Evolutionary conservation across 2,888 invertebrate species (phyloP), one percentile per base, ranked within the genome.

Genomic region (Acleris sparsana): DNA sequence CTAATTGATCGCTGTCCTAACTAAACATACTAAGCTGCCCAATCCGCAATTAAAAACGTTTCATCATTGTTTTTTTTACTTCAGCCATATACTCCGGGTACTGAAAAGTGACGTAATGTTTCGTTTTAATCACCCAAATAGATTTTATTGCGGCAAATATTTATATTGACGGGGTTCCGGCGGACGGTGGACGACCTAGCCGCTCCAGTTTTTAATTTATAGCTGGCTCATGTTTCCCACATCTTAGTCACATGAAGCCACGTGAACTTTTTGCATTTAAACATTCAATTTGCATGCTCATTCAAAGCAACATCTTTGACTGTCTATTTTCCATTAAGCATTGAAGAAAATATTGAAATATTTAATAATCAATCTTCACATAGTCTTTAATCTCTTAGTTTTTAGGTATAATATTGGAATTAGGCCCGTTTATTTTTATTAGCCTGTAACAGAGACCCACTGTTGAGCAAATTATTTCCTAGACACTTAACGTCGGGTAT

Each of bases 61-160:
- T 73, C 62, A 48, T 73, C 71, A 63, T 72, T 62, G 70, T 71
- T 72, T 73, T 75, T 75, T 61, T 59, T 65, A 46, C 18, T 63
- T 52, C 60, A 62, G 63, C 56, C 56, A 57, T 60, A 49, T 67
- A 62, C 51, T 72, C 69, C 70, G 69, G 68, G 66, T 70, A 60
- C 72, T 73, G 75, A 74, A 71, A 76, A 80, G 80, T 80, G 80
- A 82, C 80, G 78, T 79, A 81, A 79, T 79, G 75, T 74, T 80
- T 78, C 75, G 82, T 83, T 83, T 82, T 86, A 87, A 85, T 85
- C 80, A 83, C 85, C 80, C 78, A 84, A 87, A 88, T 85, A 87
- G 85, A 85, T 86, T 87, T 87, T 86, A 88, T 86, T 85, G 80
- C 84, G 75, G 79, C 80, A 87, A 87, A 87, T 87, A 87, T 88